Percentiles rank a stretch among this genome's conserved stretches.
Conservation (phyloP, 53 echinoderm and acorn worm species). For the Holothuria scabra region DNA sequence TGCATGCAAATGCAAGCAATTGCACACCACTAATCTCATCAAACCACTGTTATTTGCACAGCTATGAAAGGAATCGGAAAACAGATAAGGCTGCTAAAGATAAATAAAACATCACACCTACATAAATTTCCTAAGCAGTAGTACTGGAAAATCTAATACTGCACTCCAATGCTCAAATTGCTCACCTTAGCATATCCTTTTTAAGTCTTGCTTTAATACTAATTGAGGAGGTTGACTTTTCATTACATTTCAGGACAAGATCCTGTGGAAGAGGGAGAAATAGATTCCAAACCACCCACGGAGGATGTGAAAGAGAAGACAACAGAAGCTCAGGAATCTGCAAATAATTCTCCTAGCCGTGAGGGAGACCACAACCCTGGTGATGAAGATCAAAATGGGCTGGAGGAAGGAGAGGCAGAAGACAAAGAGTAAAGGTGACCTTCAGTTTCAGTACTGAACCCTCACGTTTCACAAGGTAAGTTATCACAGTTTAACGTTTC, state of each 20-base stretch:
- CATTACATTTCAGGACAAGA: not conserved
- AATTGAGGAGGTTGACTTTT: not conserved
- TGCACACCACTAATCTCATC: too few species aligned
- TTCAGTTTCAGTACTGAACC: conserved; percentile 19
- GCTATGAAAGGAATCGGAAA: too few species aligned
- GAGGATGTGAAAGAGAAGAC: not conserved
- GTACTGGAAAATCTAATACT: too few species aligned
- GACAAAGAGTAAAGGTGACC: conserved; percentile 43
- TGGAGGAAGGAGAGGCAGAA: conserved; percentile 17
- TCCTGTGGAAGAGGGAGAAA: conserved; percentile 14
- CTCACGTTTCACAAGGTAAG: conserved; percentile 11
- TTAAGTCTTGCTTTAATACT: too few species aligned
- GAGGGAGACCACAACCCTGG: conserved; percentile 3
- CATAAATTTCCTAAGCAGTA: too few species aligned
- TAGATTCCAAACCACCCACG: conserved; percentile 26
- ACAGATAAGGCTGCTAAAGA: too few species aligned
- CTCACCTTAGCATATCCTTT: too few species aligned
- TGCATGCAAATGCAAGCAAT: too few species aligned
- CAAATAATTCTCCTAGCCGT: not conserved
- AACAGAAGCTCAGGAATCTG: not conserved
- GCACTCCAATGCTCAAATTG: too few species aligned
- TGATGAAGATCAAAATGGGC: not conserved
- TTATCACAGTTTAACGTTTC: not conserved
- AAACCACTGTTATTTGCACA: too few species aligned
- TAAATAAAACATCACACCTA: too few species aligned